These are phyloP conservation scores for Darevskia mixta DNA, from an alignment of 2,797 vertebrate genomes.

Conservation along the genomic window DNA sequence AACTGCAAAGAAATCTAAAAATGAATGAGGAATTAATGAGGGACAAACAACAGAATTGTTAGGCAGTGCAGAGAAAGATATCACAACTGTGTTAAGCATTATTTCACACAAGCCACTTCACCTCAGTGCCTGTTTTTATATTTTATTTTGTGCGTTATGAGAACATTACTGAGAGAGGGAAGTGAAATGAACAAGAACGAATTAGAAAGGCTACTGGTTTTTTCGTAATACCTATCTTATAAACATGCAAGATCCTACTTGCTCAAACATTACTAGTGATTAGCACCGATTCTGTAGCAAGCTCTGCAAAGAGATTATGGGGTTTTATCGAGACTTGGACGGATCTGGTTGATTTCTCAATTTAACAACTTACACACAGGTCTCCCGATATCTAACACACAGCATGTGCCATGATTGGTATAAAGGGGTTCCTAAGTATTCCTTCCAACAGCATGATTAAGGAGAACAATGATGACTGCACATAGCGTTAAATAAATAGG, in stretches of 20 bases:
- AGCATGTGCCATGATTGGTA: neutral
- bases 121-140: neutral
- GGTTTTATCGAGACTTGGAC: conserved; percentile 19
- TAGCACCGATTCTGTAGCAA: neutral
- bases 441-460: neutral
- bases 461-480: neutral
- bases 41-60: neutral
- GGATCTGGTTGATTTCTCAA: neutral
- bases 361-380: neutral
- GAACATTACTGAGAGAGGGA: neutral
- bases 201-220: neutral
- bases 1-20: neutral
- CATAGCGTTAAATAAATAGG: neutral
- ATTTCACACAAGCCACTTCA: neutral
- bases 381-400: neutral
- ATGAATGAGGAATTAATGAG: conserved; percentile 22
- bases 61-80: neutral
- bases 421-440: neutral
- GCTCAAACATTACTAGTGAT: neutral
- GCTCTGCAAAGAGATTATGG: neutral
- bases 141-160: neutral
- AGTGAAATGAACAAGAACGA: neutral
- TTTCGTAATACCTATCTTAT: neutral
- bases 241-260: neutral
- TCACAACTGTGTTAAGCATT: neutral